These are phyloP conservation scores for Sesamia nonagrioides DNA, from an alignment of 1,140 invertebrate genomes.

Conservation along the genomic window DNA sequence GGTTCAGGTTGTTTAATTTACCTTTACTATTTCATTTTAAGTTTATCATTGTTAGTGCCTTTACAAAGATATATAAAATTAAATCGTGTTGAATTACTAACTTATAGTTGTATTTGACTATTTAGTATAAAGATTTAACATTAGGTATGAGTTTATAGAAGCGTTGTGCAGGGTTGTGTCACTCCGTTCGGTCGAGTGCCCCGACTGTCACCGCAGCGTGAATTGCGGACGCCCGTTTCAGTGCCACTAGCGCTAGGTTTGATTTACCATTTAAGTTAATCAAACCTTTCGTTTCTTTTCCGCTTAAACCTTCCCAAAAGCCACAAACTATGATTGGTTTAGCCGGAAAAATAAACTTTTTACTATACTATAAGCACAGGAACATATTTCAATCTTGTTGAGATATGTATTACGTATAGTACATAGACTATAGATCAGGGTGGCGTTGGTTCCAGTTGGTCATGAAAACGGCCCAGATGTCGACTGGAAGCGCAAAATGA, in stretches of 20 bases:
- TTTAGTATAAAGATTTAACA: constrained; percentile 5
- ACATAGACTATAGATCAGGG: constrained; percentile 13
- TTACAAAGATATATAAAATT: neutral
- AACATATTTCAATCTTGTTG: constrained; percentile 27
- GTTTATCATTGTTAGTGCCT: neutral
- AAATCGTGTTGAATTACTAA: neutral
- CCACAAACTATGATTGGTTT: constrained; percentile 24
- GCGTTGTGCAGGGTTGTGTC: constrained; percentile 52
- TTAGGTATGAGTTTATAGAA: constrained; percentile 48
- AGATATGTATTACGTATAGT: constrained; percentile 40
- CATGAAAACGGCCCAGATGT: constrained; percentile 83
- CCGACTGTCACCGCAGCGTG: constrained; percentile 61
- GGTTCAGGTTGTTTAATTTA: neutral
- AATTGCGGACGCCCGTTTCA: constrained; percentile 60
- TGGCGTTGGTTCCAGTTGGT: constrained; percentile 43
- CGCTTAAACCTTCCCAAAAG: constrained; percentile 30
- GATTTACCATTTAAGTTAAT: too few relatives aligned
- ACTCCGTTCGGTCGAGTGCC: constrained; percentile 50
- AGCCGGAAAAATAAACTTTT: constrained; percentile 25
- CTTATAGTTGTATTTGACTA: neutral
- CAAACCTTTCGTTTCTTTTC: too few relatives aligned
- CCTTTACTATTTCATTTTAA: neutral
- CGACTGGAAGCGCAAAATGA: constrained; percentile 81
- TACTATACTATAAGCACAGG: constrained; percentile 5
- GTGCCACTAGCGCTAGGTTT: constrained; percentile 32